Evolutionary conservation across 2,888 invertebrate genomes (phyloP).

Genomic region (Callimorpha dominula): DNA sequence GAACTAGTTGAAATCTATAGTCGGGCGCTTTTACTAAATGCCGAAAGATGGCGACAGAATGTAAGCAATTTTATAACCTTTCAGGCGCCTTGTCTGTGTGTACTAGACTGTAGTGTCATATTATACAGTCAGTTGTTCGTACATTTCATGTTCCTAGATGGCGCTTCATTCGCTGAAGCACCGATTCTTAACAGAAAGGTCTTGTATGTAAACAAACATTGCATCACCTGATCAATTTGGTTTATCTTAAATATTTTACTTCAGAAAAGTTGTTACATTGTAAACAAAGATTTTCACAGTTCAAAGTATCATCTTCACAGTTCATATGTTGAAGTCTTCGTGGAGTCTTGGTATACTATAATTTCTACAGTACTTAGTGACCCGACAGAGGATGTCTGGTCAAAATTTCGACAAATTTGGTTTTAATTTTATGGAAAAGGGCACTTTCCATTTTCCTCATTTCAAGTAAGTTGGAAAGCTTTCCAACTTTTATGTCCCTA

Average conservation of each 20-base stretch:
- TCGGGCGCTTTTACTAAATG: background rate
- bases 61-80: background rate
- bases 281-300: slow-evolving; percentile 28
- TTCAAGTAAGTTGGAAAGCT: too few species aligned
- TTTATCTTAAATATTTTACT: slow-evolving; percentile 4
- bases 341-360: too few species aligned
- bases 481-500: background rate
- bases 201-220: slow-evolving; percentile 17
- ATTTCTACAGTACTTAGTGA: too few species aligned
- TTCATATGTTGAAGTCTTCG: too few species aligned
- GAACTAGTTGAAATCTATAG: too few species aligned
- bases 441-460: background rate
- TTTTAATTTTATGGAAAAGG: background rate
- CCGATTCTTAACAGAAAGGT: background rate
- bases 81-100: background rate
- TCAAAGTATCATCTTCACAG: background rate
- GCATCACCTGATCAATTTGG: slow-evolving; percentile 22
- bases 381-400: too few species aligned
- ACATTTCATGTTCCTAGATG: background rate
- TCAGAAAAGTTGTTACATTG: slow-evolving; percentile 8
- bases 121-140: background rate
- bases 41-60: background rate
- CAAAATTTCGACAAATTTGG: background rate
- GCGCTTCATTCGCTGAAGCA: background rate
- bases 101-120: too few species aligned